These are phyloP conservation scores for Circaetus cinerascens DNA, from an alignment of 2,113 vertebrate genomes.

Conservation along the genomic window DNA sequence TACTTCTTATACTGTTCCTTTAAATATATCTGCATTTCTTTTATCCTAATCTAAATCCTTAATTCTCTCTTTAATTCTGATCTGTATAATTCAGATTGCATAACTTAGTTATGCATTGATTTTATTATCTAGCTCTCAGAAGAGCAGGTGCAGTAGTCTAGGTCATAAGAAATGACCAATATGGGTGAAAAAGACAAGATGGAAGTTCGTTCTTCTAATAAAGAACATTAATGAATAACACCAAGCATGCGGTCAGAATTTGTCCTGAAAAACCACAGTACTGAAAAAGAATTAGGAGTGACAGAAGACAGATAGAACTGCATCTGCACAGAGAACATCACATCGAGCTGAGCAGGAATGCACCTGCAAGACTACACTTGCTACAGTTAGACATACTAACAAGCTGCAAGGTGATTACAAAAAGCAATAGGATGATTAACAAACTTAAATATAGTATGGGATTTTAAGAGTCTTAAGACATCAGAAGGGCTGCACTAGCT, in stretches of 20 bases:
- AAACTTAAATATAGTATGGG: background rate
- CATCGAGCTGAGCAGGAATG: background rate
- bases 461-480: background rate
- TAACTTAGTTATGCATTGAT: background rate
- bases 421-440: background rate
- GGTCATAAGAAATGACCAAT: background rate
- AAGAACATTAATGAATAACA: background rate
- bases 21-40: background rate
- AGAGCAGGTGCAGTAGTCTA: background rate
- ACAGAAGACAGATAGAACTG: background rate
- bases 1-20: background rate
- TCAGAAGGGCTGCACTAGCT: background rate
- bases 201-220: background rate
- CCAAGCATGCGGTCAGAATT: background rate
- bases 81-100: background rate
- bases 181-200: background rate
- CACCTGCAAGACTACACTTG: background rate
- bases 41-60: background rate
- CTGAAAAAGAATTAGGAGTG: background rate
- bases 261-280: background rate
- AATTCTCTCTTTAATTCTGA: background rate
- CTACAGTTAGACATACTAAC: background rate
- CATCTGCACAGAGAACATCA: background rate
- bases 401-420: background rate
- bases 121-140: background rate